Evolutionary conservation across 2,113 vertebrate species (phyloP), one percentile per base, ranked within the genome.

Genomic region (Pipra filicauda): DNA sequence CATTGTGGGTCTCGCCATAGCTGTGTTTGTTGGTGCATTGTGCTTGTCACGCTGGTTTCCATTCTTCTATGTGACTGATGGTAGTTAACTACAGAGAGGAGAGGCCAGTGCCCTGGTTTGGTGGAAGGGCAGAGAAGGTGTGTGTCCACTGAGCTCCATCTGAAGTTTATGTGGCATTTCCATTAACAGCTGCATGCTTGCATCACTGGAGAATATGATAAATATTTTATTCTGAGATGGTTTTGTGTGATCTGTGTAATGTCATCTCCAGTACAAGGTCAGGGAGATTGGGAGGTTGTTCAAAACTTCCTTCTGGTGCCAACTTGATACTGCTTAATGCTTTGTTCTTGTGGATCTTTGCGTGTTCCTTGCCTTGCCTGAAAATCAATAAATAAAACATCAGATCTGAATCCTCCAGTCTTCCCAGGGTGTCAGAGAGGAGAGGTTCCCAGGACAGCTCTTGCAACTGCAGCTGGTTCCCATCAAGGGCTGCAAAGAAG

Each of bases 401-500:
- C 66, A 79, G 44, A 35, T 54, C 54, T 57, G 67, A 64, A 64
- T 27, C 12, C 16, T n/a, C 3, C 7, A 9, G 2, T 52, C 21
- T 72, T 84, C 62, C n/a, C 0, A 0, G 31, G 39, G 19, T 1
- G 0, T 66, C 10, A 26, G 81, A 80, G 73, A 44, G 46, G 48
- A 85, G 12, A 28, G 11, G 7, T 81, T 78, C 70, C 48, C 52
- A 64, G 70, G 52, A 55, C 59, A 67, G 52, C 31, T 64, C 39
- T 31, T 58, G 48, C 3, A 1, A 18, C 5, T 13, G 70, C 61
- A 51, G 24, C 66, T 61, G 57, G 30, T 55, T 88, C 66, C 71
- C 67, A 12, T 1, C 31, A n/a, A 49, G 44, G 39, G 33, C 74
- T 71, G 48, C 48, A 58, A 70, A 66, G 82, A 12, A 69, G 67